phyloP scores from a whole-genome alignment of 1,140 invertebrate species.

The Antheraea pernyi region DNA sequence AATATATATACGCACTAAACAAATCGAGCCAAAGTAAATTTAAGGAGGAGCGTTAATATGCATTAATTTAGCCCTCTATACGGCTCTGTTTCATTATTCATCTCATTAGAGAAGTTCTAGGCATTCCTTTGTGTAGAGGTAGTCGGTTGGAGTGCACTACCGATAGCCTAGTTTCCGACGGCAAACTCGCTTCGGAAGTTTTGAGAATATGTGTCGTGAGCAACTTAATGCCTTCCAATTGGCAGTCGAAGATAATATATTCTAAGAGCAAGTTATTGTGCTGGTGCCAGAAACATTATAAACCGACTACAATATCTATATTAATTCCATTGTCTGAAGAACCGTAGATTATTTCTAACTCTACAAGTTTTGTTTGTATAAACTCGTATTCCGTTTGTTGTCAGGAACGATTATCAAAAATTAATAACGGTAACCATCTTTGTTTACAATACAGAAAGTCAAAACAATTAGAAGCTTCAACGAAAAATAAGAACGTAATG shows the following conservation, averaged over 20 bases:
- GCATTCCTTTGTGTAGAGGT: slow-evolving; percentile 55
- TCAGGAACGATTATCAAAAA: too few species aligned
- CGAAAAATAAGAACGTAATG: too few species aligned
- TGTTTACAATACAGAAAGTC: too few species aligned
- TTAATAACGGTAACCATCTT: too few species aligned
- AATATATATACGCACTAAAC: not conserved
- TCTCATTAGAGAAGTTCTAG: slow-evolving; percentile 66
- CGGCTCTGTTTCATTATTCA: slow-evolving; percentile 65
- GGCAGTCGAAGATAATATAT: slow-evolving; percentile 45
- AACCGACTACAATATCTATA: not conserved
- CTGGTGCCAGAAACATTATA: slow-evolving; percentile 22
- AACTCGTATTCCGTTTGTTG: slow-evolving; percentile 12
- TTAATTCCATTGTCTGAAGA: slow-evolving; percentile 1
- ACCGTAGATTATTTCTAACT: not conserved
- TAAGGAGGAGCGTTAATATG: slow-evolving; percentile 1
- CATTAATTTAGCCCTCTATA: slow-evolving; percentile 27
- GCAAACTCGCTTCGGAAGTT: slow-evolving; percentile 45
- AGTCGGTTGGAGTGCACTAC: slow-evolving; percentile 23
- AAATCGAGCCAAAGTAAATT: not conserved
- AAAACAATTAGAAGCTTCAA: too few species aligned
- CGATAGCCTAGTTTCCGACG: slow-evolving; percentile 58
- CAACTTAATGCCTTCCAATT: slow-evolving; percentile 45
- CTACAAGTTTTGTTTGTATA: not conserved
- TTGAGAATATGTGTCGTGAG: slow-evolving; percentile 52
- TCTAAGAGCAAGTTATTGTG: slow-evolving; percentile 21